Base-by-base conservation (phyloP, 2,797 vertebrate genomes). In the Mormyrus hasselquistii region DNA sequence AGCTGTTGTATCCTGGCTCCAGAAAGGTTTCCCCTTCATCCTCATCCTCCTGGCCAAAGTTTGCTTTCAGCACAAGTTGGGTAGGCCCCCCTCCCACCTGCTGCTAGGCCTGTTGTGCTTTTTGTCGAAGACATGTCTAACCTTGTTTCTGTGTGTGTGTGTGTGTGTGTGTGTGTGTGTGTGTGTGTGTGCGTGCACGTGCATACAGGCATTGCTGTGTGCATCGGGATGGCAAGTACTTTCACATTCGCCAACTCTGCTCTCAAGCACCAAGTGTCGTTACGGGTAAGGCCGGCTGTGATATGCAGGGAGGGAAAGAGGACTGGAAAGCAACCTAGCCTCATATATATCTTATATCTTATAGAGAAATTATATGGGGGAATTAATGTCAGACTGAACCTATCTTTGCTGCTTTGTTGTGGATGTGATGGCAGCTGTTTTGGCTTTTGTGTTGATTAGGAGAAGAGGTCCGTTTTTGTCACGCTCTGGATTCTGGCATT, bases 1-100 rank as follows among this genome's bases (percentile, higher is more conserved):
- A 93, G 97, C 98, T 0, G 96, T 99, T 4, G 93, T 99, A 1
- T 96, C 96, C 0, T 99, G 99, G 99, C 96, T 99, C 79, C 99
- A 99, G 95, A 98, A 97, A 41, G 98, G 98, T 2, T 97, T 99
- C 47, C 99, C 99, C 2, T 99, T 99, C 93, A 98, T 99, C 92
- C 94, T 99, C 85, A 99, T 99, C 87, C 96, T 99, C 65, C 94
- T 99, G 90, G 97, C 97, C 87, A 99, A 99, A 95, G 96, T 99
- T 91, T 99, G 98, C 93, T 99, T 99, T 93, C 98, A 99, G 92
- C 99, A 99, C 91, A 98, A 99, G 90, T 96, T 99, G 0, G 98
- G 98, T 99, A 95, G 94, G 93, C 49, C 5, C 2, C 2, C n/a
- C 41, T n/a, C 69, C 14, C 14, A 0, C 34, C 69, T 41, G 69